Evolutionary conservation across 2,113 vertebrate species (phyloP).

Genomic region (Xiphophorus maculatus): DNA sequence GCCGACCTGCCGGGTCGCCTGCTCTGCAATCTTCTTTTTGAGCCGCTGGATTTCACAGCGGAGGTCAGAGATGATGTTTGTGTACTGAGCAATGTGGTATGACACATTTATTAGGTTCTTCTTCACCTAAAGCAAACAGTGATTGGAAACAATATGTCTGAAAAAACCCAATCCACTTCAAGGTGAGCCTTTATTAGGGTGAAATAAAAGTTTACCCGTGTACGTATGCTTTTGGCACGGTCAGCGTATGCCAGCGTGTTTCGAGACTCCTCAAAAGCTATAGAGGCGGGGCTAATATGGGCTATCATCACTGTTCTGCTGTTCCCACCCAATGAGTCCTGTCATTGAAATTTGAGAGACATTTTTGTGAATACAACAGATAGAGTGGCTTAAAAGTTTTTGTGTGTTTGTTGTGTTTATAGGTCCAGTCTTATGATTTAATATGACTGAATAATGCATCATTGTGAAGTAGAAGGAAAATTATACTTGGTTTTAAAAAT

Average conservation of each 20-base stretch:
- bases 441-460: too few species aligned
- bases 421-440: neutral
- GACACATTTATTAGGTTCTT: constrained; percentile 88
- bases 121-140: constrained; percentile 81
- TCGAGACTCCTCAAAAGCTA: constrained; percentile 90
- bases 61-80: constrained; percentile 88
- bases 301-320: constrained; percentile 94
- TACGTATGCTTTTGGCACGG: constrained; percentile 91
- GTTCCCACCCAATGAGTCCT: constrained; percentile 92
- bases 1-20: constrained; percentile 70
- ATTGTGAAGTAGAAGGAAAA: too few species aligned
- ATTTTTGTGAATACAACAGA: neutral
- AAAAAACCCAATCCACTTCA: neutral
- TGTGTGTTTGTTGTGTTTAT: neutral
- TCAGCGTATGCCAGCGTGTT: constrained; percentile 90
- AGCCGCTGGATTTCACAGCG: constrained; percentile 86
- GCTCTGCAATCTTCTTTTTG: constrained; percentile 85
- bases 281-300: constrained; percentile 91
- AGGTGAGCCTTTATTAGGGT: neutral
- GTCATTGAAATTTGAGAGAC: constrained; percentile 24
- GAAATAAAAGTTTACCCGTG: constrained; percentile 78
- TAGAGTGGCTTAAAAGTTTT: too few species aligned
- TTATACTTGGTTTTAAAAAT: too few species aligned
- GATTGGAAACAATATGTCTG: neutral
- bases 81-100: constrained; percentile 91